phyloP scores from a whole-genome alignment of 2,888 invertebrate genomes.

The Archaeoteleia sp. region DNA sequence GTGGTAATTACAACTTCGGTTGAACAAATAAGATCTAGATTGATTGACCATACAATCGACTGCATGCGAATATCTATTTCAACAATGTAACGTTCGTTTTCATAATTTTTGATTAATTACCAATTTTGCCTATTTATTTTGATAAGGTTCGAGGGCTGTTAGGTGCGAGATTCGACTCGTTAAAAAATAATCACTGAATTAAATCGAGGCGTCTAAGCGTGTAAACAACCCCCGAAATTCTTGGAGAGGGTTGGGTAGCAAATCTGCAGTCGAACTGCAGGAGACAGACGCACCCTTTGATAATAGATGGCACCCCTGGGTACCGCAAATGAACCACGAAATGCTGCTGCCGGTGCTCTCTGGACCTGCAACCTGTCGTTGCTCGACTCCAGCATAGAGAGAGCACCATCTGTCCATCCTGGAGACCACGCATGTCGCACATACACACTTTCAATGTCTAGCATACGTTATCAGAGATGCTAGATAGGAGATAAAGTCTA shows the following conservation, averaged over 20 bases:
- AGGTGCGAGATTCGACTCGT: conserved; percentile 61
- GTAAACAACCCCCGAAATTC: conserved; percentile 69
- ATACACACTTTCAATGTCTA: conserved; percentile 29
- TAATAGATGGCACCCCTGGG: conserved; percentile 75
- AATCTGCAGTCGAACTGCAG: conserved; percentile 42
- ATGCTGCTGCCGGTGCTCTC: conserved; percentile 71
- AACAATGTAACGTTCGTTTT: neutral
- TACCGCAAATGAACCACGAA: conserved; percentile 76
- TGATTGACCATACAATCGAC: conserved; percentile 21
- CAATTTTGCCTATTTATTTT: conserved; percentile 14
- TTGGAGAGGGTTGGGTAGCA: conserved; percentile 50
- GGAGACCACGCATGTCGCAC: conserved; percentile 35
- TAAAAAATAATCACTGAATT: conserved; percentile 75
- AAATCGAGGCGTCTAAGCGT: conserved; percentile 70
- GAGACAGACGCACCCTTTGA: conserved; percentile 62
- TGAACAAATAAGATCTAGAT: conserved; percentile 19
- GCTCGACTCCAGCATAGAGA: conserved; percentile 59
- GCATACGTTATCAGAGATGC: conserved; percentile 50
- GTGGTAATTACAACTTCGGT: conserved; percentile 21
- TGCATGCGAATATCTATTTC: no score
- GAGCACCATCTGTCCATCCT: conserved; percentile 67
- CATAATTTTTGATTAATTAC: neutral
- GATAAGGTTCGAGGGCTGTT: conserved; percentile 18
- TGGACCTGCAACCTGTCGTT: conserved; percentile 73
- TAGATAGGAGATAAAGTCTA: conserved; percentile 49